Evolutionary conservation across 2,888 invertebrate genomes (phyloP), one percentile per base, ranked within the genome.

Genomic region (Drosophila longiperda): DNA sequence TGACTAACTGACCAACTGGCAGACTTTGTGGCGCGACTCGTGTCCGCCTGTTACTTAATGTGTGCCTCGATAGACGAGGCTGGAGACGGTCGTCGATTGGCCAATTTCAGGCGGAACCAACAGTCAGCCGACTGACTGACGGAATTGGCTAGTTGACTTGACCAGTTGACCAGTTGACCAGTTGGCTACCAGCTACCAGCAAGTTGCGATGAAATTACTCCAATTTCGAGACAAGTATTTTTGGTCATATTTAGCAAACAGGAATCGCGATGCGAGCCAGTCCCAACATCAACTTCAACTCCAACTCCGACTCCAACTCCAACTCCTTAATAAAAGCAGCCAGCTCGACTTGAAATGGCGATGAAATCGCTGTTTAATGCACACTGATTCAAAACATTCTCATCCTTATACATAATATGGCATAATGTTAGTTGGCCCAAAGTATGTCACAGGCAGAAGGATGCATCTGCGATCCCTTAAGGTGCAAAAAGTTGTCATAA

Each of bases 221-320:
- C 84, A 91, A 88, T 91, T 91, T 90, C 89, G 69, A 89, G 89
- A 88, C 83, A 71, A 80, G 87, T 82, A 85, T 88, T 89, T 85
- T 87, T 89, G 84, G 83, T 88, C 90, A 89, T 89, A 90, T 91
- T 90, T 89, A 89, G 91, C 84, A 84, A 87, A 88, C 87, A 78
- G 89, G 88, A 87, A 89, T 83, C 70, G 69, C 64, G 55, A 60
- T 48, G 38, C 58, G 61, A 33, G 23, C 57, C 48, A 20, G 32
- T 50, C 29, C 5, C 33, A 61, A 54, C 52, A 36, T 20, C 36
- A 26, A 54, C 52, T 49, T 20, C 36, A 26, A 29, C 49, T 49
- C 49, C 34, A 49, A 11, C 49, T 26, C 5, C 33, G 17, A 29
- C 49, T 49, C 49, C 34, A 26, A 9, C 49, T 26, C 23, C 26